Conservation (phyloP, 2,797 vertebrate genomes). For the Argya squamiceps region DNA sequence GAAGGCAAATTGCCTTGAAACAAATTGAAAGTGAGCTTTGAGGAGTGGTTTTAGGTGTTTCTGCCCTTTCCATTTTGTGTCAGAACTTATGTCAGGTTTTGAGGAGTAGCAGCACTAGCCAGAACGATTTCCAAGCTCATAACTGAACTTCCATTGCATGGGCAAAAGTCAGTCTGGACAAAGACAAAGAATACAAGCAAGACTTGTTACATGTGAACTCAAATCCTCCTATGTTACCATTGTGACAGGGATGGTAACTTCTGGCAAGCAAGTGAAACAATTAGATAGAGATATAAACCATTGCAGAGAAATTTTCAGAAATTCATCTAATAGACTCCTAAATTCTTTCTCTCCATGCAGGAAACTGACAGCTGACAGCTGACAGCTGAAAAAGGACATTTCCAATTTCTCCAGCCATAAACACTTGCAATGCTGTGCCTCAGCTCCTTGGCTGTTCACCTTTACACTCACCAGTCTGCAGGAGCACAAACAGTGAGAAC, state of each 20-base stretch:
- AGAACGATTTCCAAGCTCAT: background rate
- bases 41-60: background rate
- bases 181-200: background rate
- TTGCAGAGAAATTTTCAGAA: background rate
- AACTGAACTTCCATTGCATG: background rate
- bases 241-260: background rate
- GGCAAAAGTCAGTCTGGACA: background rate
- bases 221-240: background rate
- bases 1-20: background rate
- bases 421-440: accelerated
- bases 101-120: background rate
- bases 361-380: background rate
- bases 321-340: background rate
- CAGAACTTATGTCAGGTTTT: background rate
- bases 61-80: background rate
- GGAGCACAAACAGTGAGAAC: accelerated
- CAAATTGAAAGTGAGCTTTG: background rate
- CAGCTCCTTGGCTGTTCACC: background rate
- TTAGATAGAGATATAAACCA: background rate
- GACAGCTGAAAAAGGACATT: background rate
- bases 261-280: background rate
- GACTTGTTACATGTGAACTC: background rate
- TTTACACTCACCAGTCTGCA: background rate
- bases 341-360: background rate
- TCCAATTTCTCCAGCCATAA: background rate